These are phyloP conservation scores for Itoplectis maculator DNA, from an alignment of 2,888 invertebrate genomes.

Conservation along the genomic window DNA sequence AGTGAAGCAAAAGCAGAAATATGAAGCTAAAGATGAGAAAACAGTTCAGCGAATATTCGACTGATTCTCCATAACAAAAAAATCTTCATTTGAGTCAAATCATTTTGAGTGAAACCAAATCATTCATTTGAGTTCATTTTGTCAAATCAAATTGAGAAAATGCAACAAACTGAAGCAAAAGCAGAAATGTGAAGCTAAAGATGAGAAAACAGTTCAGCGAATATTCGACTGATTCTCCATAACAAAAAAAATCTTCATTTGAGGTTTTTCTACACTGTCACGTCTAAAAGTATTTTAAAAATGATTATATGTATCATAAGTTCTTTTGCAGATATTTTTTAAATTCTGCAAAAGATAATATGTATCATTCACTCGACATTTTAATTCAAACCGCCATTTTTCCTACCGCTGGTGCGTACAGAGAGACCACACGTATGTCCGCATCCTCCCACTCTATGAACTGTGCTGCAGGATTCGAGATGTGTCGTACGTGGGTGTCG, in stretches of 20 bases:
- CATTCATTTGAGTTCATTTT: too few relatives aligned
- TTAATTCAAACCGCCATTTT: conserved; percentile 28
- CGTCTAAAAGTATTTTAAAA: too few relatives aligned
- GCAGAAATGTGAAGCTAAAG: not conserved
- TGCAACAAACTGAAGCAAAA: conserved; percentile 2
- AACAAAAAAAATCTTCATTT: not conserved
- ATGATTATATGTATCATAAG: too few relatives aligned
- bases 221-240: not conserved
- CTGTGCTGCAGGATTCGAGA: conserved; percentile 49
- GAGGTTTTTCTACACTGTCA: too few relatives aligned
- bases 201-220: not conserved
- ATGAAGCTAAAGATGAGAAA: not conserved
- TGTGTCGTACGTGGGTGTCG: conserved; percentile 65
- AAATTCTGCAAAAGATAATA: too few relatives aligned
- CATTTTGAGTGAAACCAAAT: too few relatives aligned
- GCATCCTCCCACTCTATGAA: conserved; percentile 1
- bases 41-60: not conserved
- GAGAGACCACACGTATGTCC: conserved; percentile 18
- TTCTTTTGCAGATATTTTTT: too few relatives aligned
- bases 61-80: not conserved
- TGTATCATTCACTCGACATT: conserved; percentile 25
- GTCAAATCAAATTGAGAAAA: too few relatives aligned
- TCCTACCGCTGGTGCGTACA: conserved; percentile 28
- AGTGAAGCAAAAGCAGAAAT: conserved; percentile 8
- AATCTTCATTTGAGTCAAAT: too few relatives aligned